Conservation (phyloP, 2,888 invertebrate species). For the Arge pagana region DNA sequence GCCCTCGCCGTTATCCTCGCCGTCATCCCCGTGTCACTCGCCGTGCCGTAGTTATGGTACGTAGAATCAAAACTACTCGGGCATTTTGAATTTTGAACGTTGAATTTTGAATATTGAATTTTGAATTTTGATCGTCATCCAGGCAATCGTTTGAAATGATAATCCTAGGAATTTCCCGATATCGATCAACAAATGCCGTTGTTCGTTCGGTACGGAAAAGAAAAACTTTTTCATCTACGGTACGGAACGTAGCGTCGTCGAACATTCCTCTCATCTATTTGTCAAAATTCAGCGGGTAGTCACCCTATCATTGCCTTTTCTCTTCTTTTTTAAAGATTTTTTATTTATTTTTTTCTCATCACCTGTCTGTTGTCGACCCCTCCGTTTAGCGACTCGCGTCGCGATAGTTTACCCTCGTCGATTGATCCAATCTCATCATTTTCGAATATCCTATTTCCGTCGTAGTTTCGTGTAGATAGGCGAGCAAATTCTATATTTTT, state of each 20-base stretch:
- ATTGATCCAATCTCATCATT: conserved; percentile 4
- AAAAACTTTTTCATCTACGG: conserved; percentile 6
- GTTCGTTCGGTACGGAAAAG: conserved; percentile 14
- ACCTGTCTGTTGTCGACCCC: neutral
- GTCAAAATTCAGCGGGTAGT: too few species aligned
- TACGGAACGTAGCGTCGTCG: conserved; percentile 12
- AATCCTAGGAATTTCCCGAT: neutral
- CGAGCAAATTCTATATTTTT: conserved; percentile 49
- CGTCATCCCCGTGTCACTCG: neutral
- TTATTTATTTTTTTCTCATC: neutral
- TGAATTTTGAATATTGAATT: neutral
- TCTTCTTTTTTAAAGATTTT: conserved; percentile 1
- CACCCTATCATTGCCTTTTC: too few species aligned
- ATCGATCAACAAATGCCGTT: conserved; percentile 4
- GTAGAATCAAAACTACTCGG: conserved; percentile 20
- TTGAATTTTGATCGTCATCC: neutral
- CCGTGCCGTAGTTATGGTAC: neutral
- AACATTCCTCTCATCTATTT: too few species aligned
- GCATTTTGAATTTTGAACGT: conserved; percentile 18
- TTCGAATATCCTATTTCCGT: conserved; percentile 24
- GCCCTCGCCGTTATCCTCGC: conserved; percentile 1
- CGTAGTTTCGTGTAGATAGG: conserved; percentile 37
- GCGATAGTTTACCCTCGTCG: too few species aligned
- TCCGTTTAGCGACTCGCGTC: neutral
- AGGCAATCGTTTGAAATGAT: conserved; percentile 14